Evolutionary conservation across 2,797 vertebrate genomes (phyloP).

Genomic region (Falco novaeseelandiae): DNA sequence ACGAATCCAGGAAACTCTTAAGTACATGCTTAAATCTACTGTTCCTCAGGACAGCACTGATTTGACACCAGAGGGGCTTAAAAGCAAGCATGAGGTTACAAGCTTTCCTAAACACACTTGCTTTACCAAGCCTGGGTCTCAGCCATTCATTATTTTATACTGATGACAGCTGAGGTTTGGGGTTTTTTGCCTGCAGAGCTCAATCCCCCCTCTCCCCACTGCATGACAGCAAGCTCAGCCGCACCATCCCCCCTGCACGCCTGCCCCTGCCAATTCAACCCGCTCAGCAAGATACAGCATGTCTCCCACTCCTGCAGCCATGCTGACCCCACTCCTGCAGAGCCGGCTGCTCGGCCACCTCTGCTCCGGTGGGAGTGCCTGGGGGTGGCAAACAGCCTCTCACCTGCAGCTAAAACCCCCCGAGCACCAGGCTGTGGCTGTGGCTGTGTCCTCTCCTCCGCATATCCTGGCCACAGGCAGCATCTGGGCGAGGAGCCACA

Average conservation of each 20-base stretch:
- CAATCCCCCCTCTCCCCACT: not conserved
- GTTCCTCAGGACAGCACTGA: not conserved
- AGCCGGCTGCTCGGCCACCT: accelerated
- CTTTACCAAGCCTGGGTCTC: not conserved
- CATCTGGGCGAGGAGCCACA: accelerated
- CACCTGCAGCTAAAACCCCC: not conserved
- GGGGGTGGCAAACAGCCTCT: not conserved
- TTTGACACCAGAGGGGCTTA: not conserved
- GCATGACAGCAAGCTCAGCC: not conserved
- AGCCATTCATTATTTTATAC: slow-evolving; percentile 12
- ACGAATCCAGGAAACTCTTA: not conserved
- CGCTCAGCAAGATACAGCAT: accelerated
- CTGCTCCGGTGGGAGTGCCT: accelerated
- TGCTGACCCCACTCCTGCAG: not conserved
- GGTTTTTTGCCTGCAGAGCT: not conserved
- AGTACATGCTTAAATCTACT: not conserved
- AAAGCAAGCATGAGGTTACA: slow-evolving; percentile 33
- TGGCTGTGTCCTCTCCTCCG: not conserved
- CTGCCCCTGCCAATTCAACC: not conserved
- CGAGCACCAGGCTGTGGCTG: accelerated
- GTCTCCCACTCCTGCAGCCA: not conserved
- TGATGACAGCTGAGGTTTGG: slow-evolving; percentile 58
- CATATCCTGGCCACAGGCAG: not conserved
- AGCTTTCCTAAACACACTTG: slow-evolving; percentile 5
- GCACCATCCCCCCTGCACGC: accelerated